These are phyloP conservation scores for Barypeithes pellucidus DNA, from an alignment of 2,888 invertebrate genomes.

Conservation along the genomic window DNA sequence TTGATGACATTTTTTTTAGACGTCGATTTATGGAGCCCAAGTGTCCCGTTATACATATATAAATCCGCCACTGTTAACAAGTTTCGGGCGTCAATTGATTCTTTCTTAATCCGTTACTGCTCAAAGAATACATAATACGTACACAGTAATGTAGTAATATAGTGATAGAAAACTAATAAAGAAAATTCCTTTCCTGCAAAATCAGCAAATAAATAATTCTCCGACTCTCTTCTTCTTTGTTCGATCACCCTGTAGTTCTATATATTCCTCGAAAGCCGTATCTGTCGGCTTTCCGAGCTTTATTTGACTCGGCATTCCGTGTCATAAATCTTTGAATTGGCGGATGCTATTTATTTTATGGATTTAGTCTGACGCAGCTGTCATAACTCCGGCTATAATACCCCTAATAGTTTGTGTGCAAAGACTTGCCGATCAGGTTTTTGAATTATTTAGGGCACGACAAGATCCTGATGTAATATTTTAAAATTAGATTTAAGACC, in stretches of 20 bases:
- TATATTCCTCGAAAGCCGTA: constrained; percentile 25
- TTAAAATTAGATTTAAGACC: no score
- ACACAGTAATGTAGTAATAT: no score
- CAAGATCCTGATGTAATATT: no score
- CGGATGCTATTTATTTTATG: constrained; percentile 67
- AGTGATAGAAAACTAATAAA: no score
- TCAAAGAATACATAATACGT: no score
- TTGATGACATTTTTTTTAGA: no score
- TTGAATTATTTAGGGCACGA: background rate
- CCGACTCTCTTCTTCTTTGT: background rate
- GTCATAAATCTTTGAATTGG: constrained; percentile 47
- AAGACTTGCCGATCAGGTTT: constrained; percentile 8
- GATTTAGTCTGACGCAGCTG: constrained; percentile 65
- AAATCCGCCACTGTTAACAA: no score
- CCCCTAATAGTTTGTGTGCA: constrained; percentile 65
- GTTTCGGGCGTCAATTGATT: no score
- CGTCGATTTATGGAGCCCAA: no score
- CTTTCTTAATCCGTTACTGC: no score
- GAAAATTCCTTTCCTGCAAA: no score
- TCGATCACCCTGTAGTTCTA: background rate
- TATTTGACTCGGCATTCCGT: constrained; percentile 40
- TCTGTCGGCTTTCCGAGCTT: constrained; percentile 46
- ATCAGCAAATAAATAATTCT: background rate
- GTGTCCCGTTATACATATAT: no score
- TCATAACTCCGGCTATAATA: constrained; percentile 64